Evolutionary conservation across 2,797 vertebrate species (phyloP).

Genomic region (Pelochelys cantorii): DNA sequence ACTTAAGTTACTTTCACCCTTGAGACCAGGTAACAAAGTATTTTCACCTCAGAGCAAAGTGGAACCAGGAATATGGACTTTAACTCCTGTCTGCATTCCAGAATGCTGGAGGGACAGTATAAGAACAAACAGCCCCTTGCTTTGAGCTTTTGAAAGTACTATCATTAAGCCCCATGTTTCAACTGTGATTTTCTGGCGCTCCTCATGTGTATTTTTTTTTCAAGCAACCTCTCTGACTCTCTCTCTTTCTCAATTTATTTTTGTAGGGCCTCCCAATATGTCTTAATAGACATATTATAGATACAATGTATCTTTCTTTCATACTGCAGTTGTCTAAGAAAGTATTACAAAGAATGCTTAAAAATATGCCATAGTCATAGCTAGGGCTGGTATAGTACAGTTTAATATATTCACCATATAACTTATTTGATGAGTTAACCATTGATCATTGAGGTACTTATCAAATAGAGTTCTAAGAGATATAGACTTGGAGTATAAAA

Average conservation of each 20-base stretch:
- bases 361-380: not conserved
- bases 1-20: too few species aligned
- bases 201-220: not conserved
- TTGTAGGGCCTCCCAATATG: not conserved
- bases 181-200: not conserved
- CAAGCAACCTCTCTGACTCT: not conserved
- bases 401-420: not conserved
- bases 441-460: not conserved
- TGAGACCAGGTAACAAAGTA: not conserved
- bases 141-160: accelerated
- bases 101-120: not conserved
- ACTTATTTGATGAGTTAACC: not conserved
- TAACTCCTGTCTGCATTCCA: not conserved
- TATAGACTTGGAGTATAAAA: not conserved
- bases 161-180: not conserved
- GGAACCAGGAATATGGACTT: accelerated
- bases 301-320: not conserved
- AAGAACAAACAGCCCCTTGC: not conserved
- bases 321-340: not conserved
- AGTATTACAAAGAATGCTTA: not conserved
- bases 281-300: not conserved
- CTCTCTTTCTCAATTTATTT: not conserved
- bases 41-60: not conserved
- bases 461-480: not conserved
- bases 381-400: not conserved